Conservation (phyloP, 2,888 invertebrate species). For the Lepetodrilus schrolli region DNA sequence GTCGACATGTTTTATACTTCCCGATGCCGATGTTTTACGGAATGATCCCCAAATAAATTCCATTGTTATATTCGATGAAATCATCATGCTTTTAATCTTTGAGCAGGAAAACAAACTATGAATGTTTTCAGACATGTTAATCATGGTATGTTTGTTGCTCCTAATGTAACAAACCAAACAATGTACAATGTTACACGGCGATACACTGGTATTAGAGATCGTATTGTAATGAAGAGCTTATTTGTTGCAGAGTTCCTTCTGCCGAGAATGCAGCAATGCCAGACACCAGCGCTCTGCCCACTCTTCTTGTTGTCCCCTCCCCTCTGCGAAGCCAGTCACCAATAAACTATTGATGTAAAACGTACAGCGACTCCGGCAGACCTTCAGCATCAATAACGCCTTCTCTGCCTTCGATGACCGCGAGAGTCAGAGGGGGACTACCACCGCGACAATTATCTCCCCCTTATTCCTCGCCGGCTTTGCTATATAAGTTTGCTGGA, state of each 20-base stretch:
- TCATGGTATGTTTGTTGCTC: not conserved
- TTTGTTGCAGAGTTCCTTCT: too few species aligned
- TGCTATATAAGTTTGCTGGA: conserved; percentile 7
- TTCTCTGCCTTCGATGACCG: not conserved
- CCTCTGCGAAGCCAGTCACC: too few species aligned
- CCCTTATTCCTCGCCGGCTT: not conserved
- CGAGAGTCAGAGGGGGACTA: not conserved
- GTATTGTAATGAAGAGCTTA: too few species aligned
- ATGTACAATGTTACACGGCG: not conserved
- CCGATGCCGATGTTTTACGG: too few species aligned
- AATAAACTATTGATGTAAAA: not conserved
- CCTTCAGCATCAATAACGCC: conserved; percentile 1
- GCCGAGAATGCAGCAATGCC: too few species aligned
- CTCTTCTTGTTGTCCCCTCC: not conserved
- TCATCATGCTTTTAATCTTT: not conserved
- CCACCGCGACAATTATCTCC: not conserved
- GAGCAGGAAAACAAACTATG: not conserved
- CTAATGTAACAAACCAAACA: not conserved
- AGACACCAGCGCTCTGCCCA: too few species aligned
- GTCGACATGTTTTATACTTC: not conserved
- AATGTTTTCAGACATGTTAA: not conserved
- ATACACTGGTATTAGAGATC: not conserved
- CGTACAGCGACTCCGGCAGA: not conserved
- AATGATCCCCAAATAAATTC: too few species aligned
- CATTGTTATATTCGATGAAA: too few species aligned